Conservation (phyloP, 2,888 invertebrate genomes). For the Ormyrus labotus region DNA sequence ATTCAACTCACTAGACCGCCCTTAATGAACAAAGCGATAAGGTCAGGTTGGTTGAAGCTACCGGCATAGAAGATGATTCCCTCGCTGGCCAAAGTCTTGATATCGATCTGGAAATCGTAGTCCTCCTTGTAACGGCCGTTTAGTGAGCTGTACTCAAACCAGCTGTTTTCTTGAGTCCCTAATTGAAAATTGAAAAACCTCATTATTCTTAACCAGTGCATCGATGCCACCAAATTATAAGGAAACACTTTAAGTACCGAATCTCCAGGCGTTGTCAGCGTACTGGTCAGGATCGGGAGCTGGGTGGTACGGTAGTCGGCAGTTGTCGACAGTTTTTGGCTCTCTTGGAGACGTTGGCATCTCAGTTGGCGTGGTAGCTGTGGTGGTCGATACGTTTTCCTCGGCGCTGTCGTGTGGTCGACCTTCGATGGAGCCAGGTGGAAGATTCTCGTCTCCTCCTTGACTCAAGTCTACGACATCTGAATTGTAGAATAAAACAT, state of each 20-base stretch:
- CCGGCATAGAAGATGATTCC: slow-evolving; percentile 92
- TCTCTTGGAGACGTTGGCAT: slow-evolving; percentile 61
- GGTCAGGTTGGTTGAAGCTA: slow-evolving; percentile 79
- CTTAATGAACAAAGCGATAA: slow-evolving; percentile 85
- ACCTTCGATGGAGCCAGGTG: slow-evolving; percentile 39
- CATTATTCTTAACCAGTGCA: neutral
- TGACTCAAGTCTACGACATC: slow-evolving; percentile 54
- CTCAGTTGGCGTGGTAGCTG: slow-evolving; percentile 64
- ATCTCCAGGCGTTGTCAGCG: slow-evolving; percentile 79
- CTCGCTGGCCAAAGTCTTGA: slow-evolving; percentile 86
- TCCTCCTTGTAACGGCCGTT: slow-evolving; percentile 80
- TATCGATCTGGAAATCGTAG: slow-evolving; percentile 86
- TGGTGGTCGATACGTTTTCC: slow-evolving; percentile 54
- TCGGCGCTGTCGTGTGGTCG: neutral
- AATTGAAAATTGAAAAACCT: slow-evolving; percentile 8
- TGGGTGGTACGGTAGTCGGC: slow-evolving; percentile 78
- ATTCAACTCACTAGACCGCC: slow-evolving; percentile 81
- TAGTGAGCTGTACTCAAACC: slow-evolving; percentile 83
- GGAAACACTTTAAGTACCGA: slow-evolving; percentile 76
- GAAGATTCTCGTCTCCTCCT: slow-evolving; percentile 35
- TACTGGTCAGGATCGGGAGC: slow-evolving; percentile 76
- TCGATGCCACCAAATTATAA: too few relatives aligned
- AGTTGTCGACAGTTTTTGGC: slow-evolving; percentile 71
- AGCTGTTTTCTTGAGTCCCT: slow-evolving; percentile 83
- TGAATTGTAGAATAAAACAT: slow-evolving; percentile 12